These are phyloP conservation scores for Bombylius major DNA, from an alignment of 2,888 invertebrate species.

Conservation along the genomic window DNA sequence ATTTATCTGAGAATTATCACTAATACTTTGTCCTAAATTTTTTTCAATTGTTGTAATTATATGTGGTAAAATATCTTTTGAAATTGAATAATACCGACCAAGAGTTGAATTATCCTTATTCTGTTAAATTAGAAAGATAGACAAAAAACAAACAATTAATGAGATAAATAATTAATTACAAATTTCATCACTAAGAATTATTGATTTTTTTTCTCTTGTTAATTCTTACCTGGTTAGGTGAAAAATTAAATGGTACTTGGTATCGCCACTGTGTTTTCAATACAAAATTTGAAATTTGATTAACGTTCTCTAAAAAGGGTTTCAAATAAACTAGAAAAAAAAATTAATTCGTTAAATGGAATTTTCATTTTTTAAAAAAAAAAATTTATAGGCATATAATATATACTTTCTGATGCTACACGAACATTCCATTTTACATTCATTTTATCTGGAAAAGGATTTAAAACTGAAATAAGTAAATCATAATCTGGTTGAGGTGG, in stretches of 20 bases:
- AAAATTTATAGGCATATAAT: constrained; percentile 2
- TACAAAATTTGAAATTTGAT: constrained; percentile 60
- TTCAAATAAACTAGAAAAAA: constrained; percentile 55
- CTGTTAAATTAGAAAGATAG: constrained; percentile 2
- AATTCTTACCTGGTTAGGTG: constrained; percentile 46
- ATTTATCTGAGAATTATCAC: constrained; percentile 69
- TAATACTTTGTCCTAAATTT: constrained; percentile 65
- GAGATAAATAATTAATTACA: background rate
- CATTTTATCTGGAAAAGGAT: constrained; percentile 64
- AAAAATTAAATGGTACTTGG: constrained; percentile 63
- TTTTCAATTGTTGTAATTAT: constrained; percentile 79
- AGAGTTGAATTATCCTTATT: constrained; percentile 34
- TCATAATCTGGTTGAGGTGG: constrained; percentile 55
- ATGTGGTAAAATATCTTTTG: constrained; percentile 60
- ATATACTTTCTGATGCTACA: constrained; percentile 49
- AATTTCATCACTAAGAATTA: too few species aligned
- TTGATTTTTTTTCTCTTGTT: too few species aligned
- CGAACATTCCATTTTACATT: constrained; percentile 56
- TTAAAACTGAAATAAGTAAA: constrained; percentile 68
- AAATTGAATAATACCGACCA: constrained; percentile 49
- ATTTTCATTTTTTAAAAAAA: background rate
- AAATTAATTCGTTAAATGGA: background rate
- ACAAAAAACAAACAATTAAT: background rate
- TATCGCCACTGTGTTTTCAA: constrained; percentile 84
- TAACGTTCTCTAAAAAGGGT: constrained; percentile 59